Evolutionary conservation across 2,888 invertebrate genomes (phyloP).

Genomic region (Melanargia galathea): DNA sequence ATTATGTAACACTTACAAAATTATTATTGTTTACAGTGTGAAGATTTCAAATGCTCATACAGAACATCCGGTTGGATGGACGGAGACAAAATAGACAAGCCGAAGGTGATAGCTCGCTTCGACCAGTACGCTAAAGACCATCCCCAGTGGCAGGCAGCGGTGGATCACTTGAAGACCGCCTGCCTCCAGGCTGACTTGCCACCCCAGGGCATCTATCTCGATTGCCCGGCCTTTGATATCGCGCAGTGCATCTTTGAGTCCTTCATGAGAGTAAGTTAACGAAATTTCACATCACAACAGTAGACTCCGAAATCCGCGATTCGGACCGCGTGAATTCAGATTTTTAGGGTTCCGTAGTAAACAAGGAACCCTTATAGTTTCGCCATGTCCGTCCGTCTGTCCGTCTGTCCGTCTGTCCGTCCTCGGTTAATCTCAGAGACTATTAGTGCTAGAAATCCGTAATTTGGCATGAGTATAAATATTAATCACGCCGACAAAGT

Average conservation of each 20-base stretch:
- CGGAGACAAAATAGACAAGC: slow-evolving; percentile 51
- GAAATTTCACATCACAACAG: no score
- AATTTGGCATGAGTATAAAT: no score
- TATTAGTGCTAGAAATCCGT: no score
- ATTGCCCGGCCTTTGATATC: slow-evolving; percentile 65
- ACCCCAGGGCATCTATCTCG: slow-evolving; percentile 53
- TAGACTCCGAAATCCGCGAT: no score
- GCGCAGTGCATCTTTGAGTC: slow-evolving; percentile 52
- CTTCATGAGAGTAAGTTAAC: slow-evolving; percentile 56
- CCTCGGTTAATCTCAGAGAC: no score
- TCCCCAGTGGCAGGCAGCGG: slow-evolving; percentile 56
- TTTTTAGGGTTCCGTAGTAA: no score
- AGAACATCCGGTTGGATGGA: slow-evolving; percentile 56
- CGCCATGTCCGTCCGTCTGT: no score
- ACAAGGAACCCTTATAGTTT: no score
- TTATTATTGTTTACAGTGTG: slow-evolving; percentile 68
- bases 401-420: no score
- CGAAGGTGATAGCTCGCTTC: slow-evolving; percentile 50
- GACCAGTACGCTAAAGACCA: slow-evolving; percentile 53
- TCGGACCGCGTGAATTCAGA: no score
- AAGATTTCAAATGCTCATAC: slow-evolving; percentile 56
- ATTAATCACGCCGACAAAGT: no score
- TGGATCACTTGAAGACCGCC: slow-evolving; percentile 49
- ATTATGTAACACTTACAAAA: no score
- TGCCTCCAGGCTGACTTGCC: slow-evolving; percentile 54